Conservation (phyloP, 2,113 vertebrate genomes). For the Colinus virginianus region DNA sequence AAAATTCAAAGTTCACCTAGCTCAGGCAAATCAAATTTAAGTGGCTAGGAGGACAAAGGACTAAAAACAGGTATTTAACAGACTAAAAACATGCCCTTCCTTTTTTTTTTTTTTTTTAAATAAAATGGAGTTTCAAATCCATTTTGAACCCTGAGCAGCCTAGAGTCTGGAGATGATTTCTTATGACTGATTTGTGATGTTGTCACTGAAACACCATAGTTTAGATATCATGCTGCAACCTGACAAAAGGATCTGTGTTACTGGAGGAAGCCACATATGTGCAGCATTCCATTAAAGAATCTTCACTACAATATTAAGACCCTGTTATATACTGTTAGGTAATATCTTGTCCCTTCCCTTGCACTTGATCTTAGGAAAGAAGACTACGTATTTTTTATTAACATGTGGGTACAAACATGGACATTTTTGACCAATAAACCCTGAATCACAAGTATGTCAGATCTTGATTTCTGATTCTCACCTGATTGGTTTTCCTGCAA, state of each 20-base stretch:
- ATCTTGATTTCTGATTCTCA: not conserved
- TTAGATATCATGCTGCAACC: not conserved
- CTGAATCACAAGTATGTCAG: not conserved
- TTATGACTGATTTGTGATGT: not conserved
- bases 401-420: rapidly evolving
- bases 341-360: not conserved
- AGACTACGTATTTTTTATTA: not conserved
- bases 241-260: not conserved
- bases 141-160: not conserved
- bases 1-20: conserved; percentile 17
- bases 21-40: not conserved
- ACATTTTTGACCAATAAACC: not conserved
- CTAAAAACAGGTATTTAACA: not conserved
- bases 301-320: not conserved
- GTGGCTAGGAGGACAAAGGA: not conserved
- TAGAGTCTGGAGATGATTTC: not conserved
- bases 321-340: not conserved
- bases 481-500: not conserved
- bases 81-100: not conserved
- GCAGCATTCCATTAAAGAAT: not conserved
- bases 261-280: rapidly evolving
- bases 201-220: not conserved
- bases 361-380: not conserved
- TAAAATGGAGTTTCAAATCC: not conserved
- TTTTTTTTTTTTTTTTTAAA: not conserved